Evolutionary conservation across 2,113 vertebrate genomes (phyloP), one percentile per base, ranked within the genome.

Genomic region (Percina caprodes): DNA sequence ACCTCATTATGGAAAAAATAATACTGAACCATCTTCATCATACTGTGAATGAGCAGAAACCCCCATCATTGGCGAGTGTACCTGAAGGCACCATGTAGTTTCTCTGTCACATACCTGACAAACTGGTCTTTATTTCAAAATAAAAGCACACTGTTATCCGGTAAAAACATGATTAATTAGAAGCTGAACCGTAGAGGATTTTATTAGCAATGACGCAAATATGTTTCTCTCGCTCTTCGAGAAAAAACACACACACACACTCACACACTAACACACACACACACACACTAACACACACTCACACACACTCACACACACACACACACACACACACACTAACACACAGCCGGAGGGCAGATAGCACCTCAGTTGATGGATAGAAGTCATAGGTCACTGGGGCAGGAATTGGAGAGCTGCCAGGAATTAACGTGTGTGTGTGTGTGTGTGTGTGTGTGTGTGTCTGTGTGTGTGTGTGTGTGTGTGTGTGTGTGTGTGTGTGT

Each of bases 321-420:
- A 68, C 33, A 75, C 39, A 79, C 51, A 46, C 26, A 80, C 76
- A 74, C 30, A 69, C 33, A 70, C 42, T 68, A 23, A 72, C 35
- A 69, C 24, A 52, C 7, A 56, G 72, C 79, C 13, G 21, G 0
- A 54, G 69, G 86, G 84, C 74, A 84, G 82, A 73, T 61, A 63
- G 65, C 87, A 82, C 74, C 35, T 89, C 61, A 6, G 69, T 23
- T 89, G 83, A 86, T 85, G 62, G 73, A 82, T 77, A 3, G 39
- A 83, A 46, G 74, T 72, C 74, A 89, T 66, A 88, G 86, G 88
- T 91, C 89, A 82, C 67, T 48, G 70, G 84, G 66, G 63, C 54
- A 87, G 80, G 89, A 90, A 93, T 90, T 89, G 52, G 19, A 52
- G 72, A 48, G 54, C 73, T 61, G 70, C n/a, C 65, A 62, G 78